Conservation (phyloP, 2,113 vertebrate genomes). For the Otus sunia region DNA sequence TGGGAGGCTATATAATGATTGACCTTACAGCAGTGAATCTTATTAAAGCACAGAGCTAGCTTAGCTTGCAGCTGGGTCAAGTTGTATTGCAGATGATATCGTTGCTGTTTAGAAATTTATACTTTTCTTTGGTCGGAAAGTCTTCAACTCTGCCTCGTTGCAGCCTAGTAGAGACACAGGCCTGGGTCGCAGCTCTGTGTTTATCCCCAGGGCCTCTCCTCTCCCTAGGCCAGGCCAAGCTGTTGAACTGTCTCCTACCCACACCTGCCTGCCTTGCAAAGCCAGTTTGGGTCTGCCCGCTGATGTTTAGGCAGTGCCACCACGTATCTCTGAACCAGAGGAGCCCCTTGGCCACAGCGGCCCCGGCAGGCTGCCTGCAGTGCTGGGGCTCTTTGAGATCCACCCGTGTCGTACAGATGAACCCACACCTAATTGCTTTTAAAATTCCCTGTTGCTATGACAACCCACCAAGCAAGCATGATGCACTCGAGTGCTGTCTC, state of each 20-base stretch:
- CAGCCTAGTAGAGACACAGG: not conserved
- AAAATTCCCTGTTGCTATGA: not conserved
- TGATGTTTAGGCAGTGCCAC: not conserved
- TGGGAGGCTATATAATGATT: not conserved
- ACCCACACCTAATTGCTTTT: not conserved
- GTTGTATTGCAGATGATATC: not conserved
- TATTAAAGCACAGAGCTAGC: not conserved
- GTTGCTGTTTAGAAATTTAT: not conserved
- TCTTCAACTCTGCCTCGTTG: accelerated
- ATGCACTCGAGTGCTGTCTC: not conserved
- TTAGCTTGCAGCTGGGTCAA: not conserved
- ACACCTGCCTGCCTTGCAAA: not conserved
- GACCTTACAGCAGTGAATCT: not conserved
- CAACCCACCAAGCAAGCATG: not conserved
- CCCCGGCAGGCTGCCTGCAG: not conserved
- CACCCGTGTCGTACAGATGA: accelerated
- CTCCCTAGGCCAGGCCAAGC: not conserved
- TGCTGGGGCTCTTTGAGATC: not conserved
- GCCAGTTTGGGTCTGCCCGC: accelerated
- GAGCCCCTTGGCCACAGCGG: not conserved
- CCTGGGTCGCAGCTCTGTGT: not conserved
- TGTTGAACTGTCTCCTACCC: not conserved
- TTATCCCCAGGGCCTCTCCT: not conserved
- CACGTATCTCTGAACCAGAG: not conserved
- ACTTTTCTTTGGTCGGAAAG: not conserved